Base-by-base conservation (phyloP, 2,888 invertebrate species). In the Parapristionchus giblindavisi region DNA sequence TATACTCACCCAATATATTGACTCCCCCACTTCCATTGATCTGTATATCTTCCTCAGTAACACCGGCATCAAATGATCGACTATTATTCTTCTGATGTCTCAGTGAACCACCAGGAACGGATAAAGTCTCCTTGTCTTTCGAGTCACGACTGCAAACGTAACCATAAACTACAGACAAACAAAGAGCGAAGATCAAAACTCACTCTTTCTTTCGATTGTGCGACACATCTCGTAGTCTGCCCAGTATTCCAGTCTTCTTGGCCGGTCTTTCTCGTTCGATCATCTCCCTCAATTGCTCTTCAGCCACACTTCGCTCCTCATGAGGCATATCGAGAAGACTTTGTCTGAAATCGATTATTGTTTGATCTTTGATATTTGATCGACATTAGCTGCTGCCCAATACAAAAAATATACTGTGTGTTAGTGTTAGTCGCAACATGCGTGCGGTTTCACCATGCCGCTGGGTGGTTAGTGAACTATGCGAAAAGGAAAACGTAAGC, bases 171-270 rank as follows among this genome's bases (percentile, higher is more conserved):
- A 27, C 27, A 43, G 14, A 36, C 24, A 27, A 8, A 29, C 21
- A 43, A 40, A 21, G 34, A 17, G 60, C 61, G 8, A 40, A 40
- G 43, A 17, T 43, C 0, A 48, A 8, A 24, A 54, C 51, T 34
- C 48, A 60, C 66, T 77, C 70, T 80, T 82, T 79, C 72, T 82
- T 83, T 36, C 84, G 71, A 60, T 78, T 82, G 61, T 89, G 66
- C 79, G 87, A 78, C 82, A 88, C 68, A 83, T 88, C 80, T 77
- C 87, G 76, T 52, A 87, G 74, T 83, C 89, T 72, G 78, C 84
- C 85, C 56, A 87, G 73, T 29, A 87, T 76, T 8, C 85, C 85
- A n/a, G 81, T 78, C 72, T 86, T 86, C 78, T 85, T 85, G 3
- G 76, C 71, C 29, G 80, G 83, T 58, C 80, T 76, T 51, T 83